These are phyloP conservation scores for Hemistola chrysoprasaria DNA, from an alignment of 2,888 invertebrate species.

Conservation along the genomic window DNA sequence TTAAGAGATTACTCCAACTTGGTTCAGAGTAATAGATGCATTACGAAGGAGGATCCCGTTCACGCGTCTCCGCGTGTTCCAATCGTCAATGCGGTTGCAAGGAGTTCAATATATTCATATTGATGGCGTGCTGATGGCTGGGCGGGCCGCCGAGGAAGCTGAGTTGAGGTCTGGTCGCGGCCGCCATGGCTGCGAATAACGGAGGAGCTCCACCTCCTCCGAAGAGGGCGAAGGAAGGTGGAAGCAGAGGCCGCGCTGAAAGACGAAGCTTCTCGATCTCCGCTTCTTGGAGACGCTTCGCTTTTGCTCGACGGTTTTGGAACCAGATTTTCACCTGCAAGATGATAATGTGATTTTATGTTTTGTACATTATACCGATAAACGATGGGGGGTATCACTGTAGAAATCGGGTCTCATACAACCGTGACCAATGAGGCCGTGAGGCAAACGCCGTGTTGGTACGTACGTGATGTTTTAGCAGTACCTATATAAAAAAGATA, in stretches of 20 bases:
- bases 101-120: slow-evolving; percentile 80
- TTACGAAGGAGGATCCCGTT: slow-evolving; percentile 56
- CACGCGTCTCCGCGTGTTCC: slow-evolving; percentile 63
- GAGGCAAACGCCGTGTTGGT: too few species aligned
- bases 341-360: background rate
- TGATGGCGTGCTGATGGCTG: slow-evolving; percentile 79
- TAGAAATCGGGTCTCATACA: too few species aligned
- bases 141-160: slow-evolving; percentile 82
- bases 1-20: too few species aligned
- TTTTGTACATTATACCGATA: too few species aligned
- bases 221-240: slow-evolving; percentile 87
- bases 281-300: slow-evolving; percentile 97
- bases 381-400: too few species aligned
- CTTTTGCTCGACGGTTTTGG: slow-evolving; percentile 96
- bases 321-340: slow-evolving; percentile 95
- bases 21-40: too few species aligned
- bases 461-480: too few species aligned
- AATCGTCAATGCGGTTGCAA: slow-evolving; percentile 82
- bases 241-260: slow-evolving; percentile 90
- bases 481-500: too few species aligned
- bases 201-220: slow-evolving; percentile 85
- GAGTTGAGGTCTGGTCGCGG: slow-evolving; percentile 84
- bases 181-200: slow-evolving; percentile 85
- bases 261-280: slow-evolving; percentile 95
- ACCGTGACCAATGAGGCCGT: too few species aligned